Base-by-base conservation (phyloP, 92 coral and sea anemone species). In the Scolanthus callimorphus region DNA sequence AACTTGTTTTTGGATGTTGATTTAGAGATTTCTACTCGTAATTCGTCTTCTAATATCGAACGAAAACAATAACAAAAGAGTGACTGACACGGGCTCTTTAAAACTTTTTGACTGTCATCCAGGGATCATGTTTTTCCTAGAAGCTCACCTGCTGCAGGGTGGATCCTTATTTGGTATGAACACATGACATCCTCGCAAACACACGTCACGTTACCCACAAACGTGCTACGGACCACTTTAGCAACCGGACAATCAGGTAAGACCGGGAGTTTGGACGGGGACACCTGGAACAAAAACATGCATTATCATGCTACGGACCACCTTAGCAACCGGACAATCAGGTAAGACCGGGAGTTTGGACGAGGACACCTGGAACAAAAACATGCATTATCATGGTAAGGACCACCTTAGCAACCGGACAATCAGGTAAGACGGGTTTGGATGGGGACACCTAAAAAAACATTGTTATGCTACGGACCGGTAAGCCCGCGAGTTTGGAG, bases 241-340 rank as follows among this genome's bases (percentile, higher is more conserved):
- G 95, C 89, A 27, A 82, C 95, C 31, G 89, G 89, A 23, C 95
- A 86, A 61, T 82, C 80, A 6, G 95, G 95, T 28, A 86, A 51
- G 8, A 49, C 57, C 11, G 95, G 95, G 29, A 86, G 81, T 22
- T 72, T 79, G 31, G 45, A 71, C 31, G 49, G 41, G 0, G 74
- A 62, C n/a, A 86, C 89, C 95, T 86, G 57, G 54, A 50, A 27
- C 34, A 25, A 17, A 22, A 26, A 15, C 31, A n/a, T n/a, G n/a
- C n/a, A n/a, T n/a, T n/a, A n/a, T n/a, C n/a, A 13, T 21, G 23
- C 8, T 22, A 53, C 59, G 24, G 29, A 6, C n/a, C 31, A 19
- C 59, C 3, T 19, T 13, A 3, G 15, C 15, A 34, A 34, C 41
- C 6, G 41, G 41, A 15, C 41, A 34, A 34, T 15, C 41, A 34